Conservation (phyloP, 2,113 vertebrate species). For the Lipotes vexillifer region DNA sequence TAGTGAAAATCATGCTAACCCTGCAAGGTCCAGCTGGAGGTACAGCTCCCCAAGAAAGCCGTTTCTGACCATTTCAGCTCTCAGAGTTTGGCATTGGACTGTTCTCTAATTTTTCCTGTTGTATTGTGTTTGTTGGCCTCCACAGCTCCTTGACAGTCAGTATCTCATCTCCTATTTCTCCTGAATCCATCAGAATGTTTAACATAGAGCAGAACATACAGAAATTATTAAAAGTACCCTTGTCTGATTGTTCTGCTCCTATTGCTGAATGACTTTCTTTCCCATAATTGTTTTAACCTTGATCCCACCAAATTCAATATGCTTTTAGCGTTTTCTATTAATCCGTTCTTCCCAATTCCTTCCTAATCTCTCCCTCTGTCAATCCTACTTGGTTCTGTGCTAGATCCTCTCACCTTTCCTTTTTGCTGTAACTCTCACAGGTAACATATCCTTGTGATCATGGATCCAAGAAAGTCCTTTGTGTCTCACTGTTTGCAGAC, state of each 20-base stretch:
- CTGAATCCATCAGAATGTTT: not conserved
- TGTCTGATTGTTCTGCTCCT: not conserved
- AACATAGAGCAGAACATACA: not conserved
- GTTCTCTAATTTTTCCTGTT: not conserved
- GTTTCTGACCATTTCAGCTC: not conserved
- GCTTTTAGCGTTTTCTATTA: not conserved
- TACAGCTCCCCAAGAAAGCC: not conserved
- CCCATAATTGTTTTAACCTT: not conserved
- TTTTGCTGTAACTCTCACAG: constrained; percentile 15
- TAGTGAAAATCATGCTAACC: not conserved
- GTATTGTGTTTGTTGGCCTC: not conserved
- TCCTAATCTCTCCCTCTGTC: not conserved
- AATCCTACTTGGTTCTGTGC: not conserved
- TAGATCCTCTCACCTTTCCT: constrained; percentile 41
- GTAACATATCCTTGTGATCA: constrained; percentile 46
- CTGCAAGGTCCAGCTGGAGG: not conserved
- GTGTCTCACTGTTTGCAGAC: not conserved
- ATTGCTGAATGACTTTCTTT: not conserved
- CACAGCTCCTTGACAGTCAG: not conserved
- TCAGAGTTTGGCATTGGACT: not conserved
- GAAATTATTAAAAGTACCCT: not conserved
- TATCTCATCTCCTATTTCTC: not conserved
- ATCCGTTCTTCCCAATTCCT: not conserved
- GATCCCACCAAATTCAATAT: not conserved
- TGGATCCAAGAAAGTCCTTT: not conserved